phyloP scores from a whole-genome alignment of 2,888 invertebrate species.

The Daptonema setosum region DNA sequence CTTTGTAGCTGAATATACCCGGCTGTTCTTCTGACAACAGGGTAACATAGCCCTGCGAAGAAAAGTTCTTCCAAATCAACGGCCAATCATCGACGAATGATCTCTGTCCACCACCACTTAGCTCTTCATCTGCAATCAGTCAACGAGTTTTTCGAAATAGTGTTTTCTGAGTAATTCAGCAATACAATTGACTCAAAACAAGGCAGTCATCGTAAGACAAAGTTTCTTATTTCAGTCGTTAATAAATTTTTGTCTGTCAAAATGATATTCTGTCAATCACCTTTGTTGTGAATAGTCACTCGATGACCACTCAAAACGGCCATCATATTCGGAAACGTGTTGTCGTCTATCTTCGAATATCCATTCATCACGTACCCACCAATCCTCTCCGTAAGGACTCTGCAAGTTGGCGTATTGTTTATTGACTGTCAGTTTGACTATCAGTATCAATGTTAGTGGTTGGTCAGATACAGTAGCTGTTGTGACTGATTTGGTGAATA shows the following conservation, averaged over 20 bases:
- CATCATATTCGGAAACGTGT: slow-evolving; percentile 68
- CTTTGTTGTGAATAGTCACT: background rate
- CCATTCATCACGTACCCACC: slow-evolving; percentile 55
- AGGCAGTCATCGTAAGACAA: background rate
- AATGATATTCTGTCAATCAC: too few species aligned
- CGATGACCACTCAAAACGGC: slow-evolving; percentile 39
- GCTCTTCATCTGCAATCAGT: background rate
- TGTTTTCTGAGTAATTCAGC: too few species aligned
- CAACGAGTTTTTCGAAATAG: too few species aligned
- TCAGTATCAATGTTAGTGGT: too few species aligned
- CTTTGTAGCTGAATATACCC: slow-evolving; percentile 44
- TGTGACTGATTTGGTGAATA: too few species aligned
- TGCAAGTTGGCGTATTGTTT: too few species aligned
- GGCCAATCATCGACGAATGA: slow-evolving; percentile 11
- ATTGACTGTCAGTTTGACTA: too few species aligned
- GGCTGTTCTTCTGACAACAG: slow-evolving; percentile 54
- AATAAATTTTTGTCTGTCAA: too few species aligned
- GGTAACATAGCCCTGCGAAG: slow-evolving; percentile 40
- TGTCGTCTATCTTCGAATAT: slow-evolving; percentile 75
- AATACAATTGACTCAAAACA: too few species aligned
- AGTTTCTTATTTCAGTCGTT: background rate
- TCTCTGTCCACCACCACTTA: background rate
- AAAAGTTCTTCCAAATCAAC: slow-evolving; percentile 13
- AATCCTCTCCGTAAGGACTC: slow-evolving; percentile 40
- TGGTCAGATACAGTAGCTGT: too few species aligned